Evolutionary conservation across 2,797 vertebrate genomes (phyloP).

Genomic region (Myotis daubentonii): DNA sequence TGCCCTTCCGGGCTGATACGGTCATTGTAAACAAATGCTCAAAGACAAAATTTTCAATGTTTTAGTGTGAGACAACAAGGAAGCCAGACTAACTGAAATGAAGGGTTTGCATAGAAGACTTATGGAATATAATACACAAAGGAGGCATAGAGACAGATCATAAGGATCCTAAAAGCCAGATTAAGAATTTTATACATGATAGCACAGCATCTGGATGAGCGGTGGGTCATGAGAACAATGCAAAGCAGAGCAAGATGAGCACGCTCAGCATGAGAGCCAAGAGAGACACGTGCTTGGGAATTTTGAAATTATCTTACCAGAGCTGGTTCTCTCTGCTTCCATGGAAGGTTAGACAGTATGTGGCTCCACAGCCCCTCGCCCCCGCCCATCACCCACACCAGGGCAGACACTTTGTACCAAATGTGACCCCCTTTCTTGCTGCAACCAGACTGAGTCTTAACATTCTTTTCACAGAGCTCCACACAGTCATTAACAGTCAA

Average conservation of each 20-base stretch:
- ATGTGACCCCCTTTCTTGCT: background rate
- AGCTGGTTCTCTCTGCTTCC: background rate
- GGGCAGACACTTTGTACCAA: background rate
- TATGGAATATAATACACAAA: background rate
- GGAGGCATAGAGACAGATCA: too few species aligned
- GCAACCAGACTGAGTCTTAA: background rate
- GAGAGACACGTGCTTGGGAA: background rate
- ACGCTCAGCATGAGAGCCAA: background rate
- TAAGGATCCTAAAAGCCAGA: background rate
- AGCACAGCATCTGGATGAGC: background rate
- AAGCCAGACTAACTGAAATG: background rate
- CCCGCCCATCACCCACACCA: background rate
- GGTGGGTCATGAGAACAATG: background rate
- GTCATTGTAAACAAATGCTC: background rate
- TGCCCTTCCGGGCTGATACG: background rate
- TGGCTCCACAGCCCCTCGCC: background rate
- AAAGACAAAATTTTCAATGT: background rate
- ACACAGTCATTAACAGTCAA: constrained; percentile 53
- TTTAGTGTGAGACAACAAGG: background rate
- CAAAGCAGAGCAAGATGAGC: background rate
- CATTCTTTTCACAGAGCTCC: background rate
- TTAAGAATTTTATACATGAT: background rate
- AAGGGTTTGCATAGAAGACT: background rate
- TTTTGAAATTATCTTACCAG: background rate
- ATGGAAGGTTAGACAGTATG: background rate